These are phyloP conservation scores for Apis dorsata DNA, from an alignment of 1,140 invertebrate species.

Conservation along the genomic window DNA sequence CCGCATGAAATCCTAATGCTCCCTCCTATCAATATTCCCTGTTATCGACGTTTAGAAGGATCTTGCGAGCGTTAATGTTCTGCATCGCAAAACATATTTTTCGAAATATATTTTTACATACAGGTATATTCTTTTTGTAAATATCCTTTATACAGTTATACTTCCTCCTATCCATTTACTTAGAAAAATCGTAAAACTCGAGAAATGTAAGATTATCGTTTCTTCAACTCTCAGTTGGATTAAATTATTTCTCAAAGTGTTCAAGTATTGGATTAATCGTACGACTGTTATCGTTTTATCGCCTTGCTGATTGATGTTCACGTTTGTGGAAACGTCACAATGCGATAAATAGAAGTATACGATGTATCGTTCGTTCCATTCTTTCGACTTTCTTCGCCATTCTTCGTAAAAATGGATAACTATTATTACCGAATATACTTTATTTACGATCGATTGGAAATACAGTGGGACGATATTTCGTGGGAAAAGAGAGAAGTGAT, in stretches of 20 bases:
- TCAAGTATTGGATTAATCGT: no score
- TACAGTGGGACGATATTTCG: not conserved
- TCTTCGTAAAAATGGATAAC: constrained; percentile 8
- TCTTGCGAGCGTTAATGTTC: not conserved
- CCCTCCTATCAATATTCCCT: constrained; percentile 3
- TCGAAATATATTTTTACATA: no score
- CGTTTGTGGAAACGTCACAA: not conserved
- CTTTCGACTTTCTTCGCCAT: not conserved
- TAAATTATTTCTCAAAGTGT: no score
- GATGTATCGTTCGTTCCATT: not conserved
- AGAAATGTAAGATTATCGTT: no score
- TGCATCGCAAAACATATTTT: not conserved
- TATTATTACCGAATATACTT: not conserved
- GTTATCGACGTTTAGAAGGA: not conserved
- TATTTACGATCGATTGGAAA: not conserved
- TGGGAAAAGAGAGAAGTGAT: no score
- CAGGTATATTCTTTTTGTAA: no score
- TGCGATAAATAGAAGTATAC: not conserved
- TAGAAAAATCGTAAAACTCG: no score
- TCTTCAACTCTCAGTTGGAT: no score
- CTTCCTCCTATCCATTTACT: no score
- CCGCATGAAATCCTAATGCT: constrained; percentile 14
- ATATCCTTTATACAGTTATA: no score
- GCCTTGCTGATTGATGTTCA: no score
- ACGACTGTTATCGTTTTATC: no score